phyloP scores from a whole-genome alignment of 2,888 invertebrate species.

The Aspidiotus destructor region DNA sequence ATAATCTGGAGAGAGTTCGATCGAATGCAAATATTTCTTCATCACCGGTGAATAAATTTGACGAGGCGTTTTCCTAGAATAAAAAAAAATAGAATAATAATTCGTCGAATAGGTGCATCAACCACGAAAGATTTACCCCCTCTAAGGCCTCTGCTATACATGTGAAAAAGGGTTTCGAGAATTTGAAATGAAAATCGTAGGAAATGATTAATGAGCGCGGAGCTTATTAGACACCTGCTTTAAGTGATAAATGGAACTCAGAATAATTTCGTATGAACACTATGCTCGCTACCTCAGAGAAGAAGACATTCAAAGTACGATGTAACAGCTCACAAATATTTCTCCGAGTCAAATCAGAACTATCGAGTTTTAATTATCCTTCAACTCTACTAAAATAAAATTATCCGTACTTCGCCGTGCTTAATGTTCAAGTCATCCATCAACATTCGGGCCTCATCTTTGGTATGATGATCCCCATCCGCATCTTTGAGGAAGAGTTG shows the following conservation, averaged over 20 bases:
- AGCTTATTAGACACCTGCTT: no score
- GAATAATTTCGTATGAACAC: no score
- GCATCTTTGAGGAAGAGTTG: constrained; percentile 58
- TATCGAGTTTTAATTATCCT: neutral
- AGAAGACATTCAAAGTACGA: no score
- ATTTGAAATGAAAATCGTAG: no score
- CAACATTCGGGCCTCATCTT: constrained; percentile 71
- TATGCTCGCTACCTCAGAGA: no score
- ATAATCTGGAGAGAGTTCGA: constrained; percentile 80
- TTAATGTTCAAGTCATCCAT: constrained; percentile 92
- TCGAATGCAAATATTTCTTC: constrained; percentile 97
- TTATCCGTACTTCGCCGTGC: constrained; percentile 53
- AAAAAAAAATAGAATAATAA: neutral
- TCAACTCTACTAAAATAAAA: neutral
- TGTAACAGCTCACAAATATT: no score
- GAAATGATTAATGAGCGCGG: no score
- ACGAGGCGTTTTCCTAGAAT: constrained; percentile 59
- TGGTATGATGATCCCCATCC: constrained; percentile 40
- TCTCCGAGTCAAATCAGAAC: no score
- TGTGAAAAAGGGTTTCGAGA: no score
- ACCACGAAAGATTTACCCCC: no score
- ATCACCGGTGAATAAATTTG: constrained; percentile 92
- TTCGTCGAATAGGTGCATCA: neutral
- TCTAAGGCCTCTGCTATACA: no score
- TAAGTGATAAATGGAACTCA: no score